Evolutionary conservation across 2,888 invertebrate species (phyloP), one percentile per base, ranked within the genome.

Genomic region (Idaea dimidiata): DNA sequence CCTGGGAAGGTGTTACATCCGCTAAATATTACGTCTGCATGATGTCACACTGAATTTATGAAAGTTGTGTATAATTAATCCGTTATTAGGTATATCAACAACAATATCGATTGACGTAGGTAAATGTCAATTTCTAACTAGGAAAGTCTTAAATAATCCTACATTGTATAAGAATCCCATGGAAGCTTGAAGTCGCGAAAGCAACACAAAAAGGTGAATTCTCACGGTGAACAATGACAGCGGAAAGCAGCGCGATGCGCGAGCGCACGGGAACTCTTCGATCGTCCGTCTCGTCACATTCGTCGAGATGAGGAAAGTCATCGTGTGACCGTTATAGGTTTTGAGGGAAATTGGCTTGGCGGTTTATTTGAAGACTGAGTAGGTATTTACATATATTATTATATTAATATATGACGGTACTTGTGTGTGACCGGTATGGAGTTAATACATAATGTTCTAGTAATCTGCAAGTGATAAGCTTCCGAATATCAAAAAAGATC

Each of bases 231-330:
- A 88, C 89, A 88, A 88, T 87, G 80, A 78, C 78, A 75, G 82
- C 88, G 83, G 88, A 89, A 88, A 89, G 88, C 86, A 84, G 83
- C 81, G 88, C 82, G 87, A 86, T 84, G 83, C 81, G 88, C 82
- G 87, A 86, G 86, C 78, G 86, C 78, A 74, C 76, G 68, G 10
- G 43, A 43, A 43, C 43, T 14, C 10, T 8, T 14, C 8, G 10
- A 8, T 43, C 43, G 43, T 6, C 43, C 8, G 14, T 14, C 14
- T 43, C 7, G 43, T 14, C 43, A 10, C 43, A 24, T 24, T 24
- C 24, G 5, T 24, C 24, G 5, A 24, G 24, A 24, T 43, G 43
- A 43, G 43, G 43, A 43, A 43, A 43, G 32, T 32, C 32, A 32
- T 43, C 43, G 10, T 43, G 14, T 8, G 43, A 43, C 43, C 10